Base-by-base conservation (phyloP, 2,113 vertebrate genomes). In the human region DNA sequence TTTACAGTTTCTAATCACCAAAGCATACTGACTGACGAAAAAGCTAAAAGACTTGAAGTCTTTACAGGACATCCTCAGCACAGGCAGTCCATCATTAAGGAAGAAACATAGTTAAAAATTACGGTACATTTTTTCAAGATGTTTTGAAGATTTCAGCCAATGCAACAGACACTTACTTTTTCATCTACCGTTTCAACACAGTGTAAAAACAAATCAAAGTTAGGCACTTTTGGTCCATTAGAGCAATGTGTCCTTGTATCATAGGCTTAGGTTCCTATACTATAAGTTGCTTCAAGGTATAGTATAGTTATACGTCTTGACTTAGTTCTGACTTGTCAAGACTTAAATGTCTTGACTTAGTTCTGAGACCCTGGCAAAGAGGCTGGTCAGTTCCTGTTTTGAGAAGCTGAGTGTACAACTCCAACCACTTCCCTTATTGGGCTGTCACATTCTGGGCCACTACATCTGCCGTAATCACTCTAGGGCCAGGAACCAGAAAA, bases 151-250 rank as follows among this genome's bases (percentile, higher is more conserved):
- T 59, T 55, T 82, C 50, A 83, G 85, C 23, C 95, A 85, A 79
- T 8, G 76, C 30, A 85, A 80, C 57, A 96, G 55, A 90, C 16
- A 91, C 55, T 91, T 92, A 95, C 57, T 90, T 92, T 97, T 45
- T 96, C 17, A 61, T 11, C 16, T 97, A 64, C 94, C 57, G 0
- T 59, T 94, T 98, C 97, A 97, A 97, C 89, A 76, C 45, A 97
- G 90, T 94, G 81, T 91, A 92, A 76, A 94, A 90, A 93, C 93
- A 86, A 97, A 72, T 83, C 61, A 79, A 93, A 22, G 73, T 73
- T 50, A 90, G 83, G 78, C 94, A 90, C 38, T 95, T 97, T 87
- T 92, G 68, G 84, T 75, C 84, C 55, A 16, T 94, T 70, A 4
- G 22, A 93, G 27, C n/a, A 96, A 55, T 14, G 2, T 83, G 84